A percentile compares a stretch with the other conserved stretches of the same genome.
phyloP scores from a whole-genome alignment of 2,113 vertebrate species.

The Gobiocypris rarus region DNA sequence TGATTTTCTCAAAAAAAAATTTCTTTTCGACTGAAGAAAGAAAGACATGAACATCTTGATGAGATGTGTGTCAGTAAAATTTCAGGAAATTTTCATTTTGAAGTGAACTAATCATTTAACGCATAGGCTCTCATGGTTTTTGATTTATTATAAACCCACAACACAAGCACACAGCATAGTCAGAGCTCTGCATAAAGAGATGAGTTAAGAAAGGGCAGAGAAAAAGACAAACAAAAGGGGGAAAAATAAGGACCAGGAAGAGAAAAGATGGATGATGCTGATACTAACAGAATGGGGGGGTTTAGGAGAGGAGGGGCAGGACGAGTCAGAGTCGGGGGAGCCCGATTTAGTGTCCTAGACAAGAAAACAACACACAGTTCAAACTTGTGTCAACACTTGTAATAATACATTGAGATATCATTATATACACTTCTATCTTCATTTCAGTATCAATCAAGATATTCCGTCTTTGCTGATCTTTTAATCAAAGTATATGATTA shows the following conservation, averaged over 20 bases:
- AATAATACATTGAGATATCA: background rate
- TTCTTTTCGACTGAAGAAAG: no score
- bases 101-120: background rate
- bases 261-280: slow-evolving; percentile 1
- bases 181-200: background rate
- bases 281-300: slow-evolving; percentile 91
- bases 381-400: slow-evolving; percentile 5
- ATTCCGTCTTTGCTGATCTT: background rate
- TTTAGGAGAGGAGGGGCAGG: slow-evolving; percentile 88
- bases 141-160: background rate
- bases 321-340: slow-evolving; percentile 85
- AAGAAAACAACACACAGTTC: slow-evolving; percentile 56
- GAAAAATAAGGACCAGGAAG: background rate
- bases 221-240: background rate
- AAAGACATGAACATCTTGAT: no score
- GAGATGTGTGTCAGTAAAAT: no score
- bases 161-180: background rate
- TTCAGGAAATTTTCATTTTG: no score
- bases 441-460: background rate
- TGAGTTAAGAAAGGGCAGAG: background rate
- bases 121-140: background rate
- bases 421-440: background rate
- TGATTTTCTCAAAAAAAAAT: no score
- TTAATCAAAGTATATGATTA: slow-evolving; percentile 3
- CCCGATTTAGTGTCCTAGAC: slow-evolving; percentile 81